phyloP scores from a whole-genome alignment of 2,113 vertebrate genomes.

The Gopherus flavomarginatus region DNA sequence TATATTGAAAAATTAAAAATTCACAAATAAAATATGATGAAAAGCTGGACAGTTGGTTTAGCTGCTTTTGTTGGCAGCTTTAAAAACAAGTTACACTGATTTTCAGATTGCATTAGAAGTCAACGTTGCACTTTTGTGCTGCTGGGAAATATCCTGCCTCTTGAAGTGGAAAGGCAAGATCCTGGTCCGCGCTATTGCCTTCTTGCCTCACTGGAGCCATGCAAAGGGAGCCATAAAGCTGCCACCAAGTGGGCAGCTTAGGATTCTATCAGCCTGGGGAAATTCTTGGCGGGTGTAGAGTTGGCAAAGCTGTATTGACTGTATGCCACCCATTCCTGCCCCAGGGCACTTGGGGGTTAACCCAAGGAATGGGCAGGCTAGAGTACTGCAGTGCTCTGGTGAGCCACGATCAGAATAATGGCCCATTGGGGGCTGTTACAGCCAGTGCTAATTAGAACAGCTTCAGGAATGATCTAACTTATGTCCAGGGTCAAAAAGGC shows the following conservation, averaged over 20 bases:
- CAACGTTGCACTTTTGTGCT: conserved; percentile 15
- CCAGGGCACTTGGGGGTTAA: neutral
- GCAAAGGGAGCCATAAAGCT: neutral
- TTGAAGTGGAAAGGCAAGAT: conserved; percentile 16
- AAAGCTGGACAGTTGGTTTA: conserved; percentile 41
- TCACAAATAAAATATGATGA: conserved; percentile 36
- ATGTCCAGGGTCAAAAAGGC: neutral
- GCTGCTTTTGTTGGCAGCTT: conserved; percentile 39
- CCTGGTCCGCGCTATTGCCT: fast-evolving
- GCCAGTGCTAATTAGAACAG: neutral
- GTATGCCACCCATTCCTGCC: neutral
- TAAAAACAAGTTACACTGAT: conserved; percentile 28
- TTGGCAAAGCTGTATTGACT: fast-evolving
- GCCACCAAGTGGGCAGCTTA: neutral
- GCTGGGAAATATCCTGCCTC: conserved; percentile 1
- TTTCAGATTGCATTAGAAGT: conserved; percentile 54
- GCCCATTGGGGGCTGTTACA: neutral
- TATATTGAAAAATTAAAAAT: conserved; percentile 39
- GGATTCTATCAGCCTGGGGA: neutral
- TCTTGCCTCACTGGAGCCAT: neutral
- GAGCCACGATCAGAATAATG: conserved; percentile 1
- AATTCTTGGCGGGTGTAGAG: neutral
- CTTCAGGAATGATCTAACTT: neutral
- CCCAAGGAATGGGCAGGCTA: neutral
- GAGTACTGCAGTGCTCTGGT: neutral